Conservation (phyloP, 2,113 vertebrate genomes). For the Podarcis muralis region DNA sequence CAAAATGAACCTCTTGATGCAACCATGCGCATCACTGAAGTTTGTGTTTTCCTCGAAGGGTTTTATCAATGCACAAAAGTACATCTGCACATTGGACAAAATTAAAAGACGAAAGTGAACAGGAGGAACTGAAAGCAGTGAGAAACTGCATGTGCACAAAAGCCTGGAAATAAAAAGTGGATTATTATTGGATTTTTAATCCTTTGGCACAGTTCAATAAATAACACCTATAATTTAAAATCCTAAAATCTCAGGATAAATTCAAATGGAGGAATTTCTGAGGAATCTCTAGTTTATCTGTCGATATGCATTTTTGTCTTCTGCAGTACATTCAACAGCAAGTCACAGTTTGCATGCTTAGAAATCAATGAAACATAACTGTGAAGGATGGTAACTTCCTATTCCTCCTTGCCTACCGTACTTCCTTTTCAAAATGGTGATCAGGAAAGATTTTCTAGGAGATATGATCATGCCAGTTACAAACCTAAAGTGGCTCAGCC, state of each 20-base stretch:
- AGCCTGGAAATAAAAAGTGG: not conserved
- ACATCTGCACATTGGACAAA: not conserved
- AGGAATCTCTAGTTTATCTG: not conserved
- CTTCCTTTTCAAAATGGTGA: conserved; percentile 32
- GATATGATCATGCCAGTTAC: not conserved
- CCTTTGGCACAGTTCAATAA: not conserved
- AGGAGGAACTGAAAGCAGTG: not conserved
- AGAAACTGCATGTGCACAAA: not conserved
- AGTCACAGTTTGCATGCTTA: not conserved
- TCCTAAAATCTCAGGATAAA: not conserved
- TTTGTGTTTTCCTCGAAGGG: not conserved
- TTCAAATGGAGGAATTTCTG: not conserved
- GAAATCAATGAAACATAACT: not conserved
- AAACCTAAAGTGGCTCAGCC: conserved; percentile 33
- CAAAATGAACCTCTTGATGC: not conserved
- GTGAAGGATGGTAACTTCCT: not conserved
- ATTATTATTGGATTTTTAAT: not conserved
- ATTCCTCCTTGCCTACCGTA: not conserved
- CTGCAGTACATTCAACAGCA: not conserved
- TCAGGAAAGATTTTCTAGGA: conserved; percentile 29
- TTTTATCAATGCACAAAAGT: not conserved
- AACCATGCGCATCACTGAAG: no score
- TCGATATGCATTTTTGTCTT: not conserved
- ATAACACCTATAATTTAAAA: not conserved
- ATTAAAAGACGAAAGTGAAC: not conserved